These are phyloP conservation scores for Coelopa pilipes DNA, from an alignment of 2,888 invertebrate species.

Conservation along the genomic window DNA sequence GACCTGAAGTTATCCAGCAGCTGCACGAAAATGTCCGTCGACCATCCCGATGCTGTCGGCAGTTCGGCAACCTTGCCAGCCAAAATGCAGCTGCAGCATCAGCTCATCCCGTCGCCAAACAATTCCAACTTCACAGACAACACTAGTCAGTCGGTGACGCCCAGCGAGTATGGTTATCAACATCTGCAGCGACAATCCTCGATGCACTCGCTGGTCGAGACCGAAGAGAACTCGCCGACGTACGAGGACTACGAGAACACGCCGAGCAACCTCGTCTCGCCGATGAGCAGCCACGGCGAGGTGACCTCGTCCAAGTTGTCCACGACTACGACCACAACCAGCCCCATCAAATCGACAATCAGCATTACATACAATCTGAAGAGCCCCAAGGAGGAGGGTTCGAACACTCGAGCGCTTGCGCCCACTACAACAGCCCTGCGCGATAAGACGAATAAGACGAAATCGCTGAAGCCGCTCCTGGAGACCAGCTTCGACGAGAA, in stretches of 20 bases:
- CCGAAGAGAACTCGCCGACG: slow-evolving; percentile 63
- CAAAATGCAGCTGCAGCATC: slow-evolving; percentile 45
- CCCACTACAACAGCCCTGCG: slow-evolving; percentile 36
- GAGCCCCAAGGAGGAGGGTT: slow-evolving; percentile 68
- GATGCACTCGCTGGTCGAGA: slow-evolving; percentile 62
- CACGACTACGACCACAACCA: slow-evolving; percentile 52
- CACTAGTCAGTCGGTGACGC: slow-evolving; percentile 67
- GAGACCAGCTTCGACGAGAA: slow-evolving; percentile 72
- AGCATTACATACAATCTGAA: slow-evolving; percentile 75
- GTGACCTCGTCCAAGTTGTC: slow-evolving; percentile 45
- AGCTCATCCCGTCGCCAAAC: slow-evolving; percentile 60
- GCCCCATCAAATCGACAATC: slow-evolving; percentile 76
- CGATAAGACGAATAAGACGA: slow-evolving; percentile 48
- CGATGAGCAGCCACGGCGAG: slow-evolving; percentile 46
- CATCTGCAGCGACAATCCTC: slow-evolving; percentile 65
- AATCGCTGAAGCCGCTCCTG: slow-evolving; percentile 70
- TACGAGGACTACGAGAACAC: slow-evolving; percentile 64
- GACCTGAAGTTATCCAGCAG: slow-evolving; percentile 55
- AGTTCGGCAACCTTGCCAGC: slow-evolving; percentile 53
- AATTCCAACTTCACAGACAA: slow-evolving; percentile 65
- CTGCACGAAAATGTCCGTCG: slow-evolving; percentile 51
- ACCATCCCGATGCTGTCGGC: slow-evolving; percentile 46
- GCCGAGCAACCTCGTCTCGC: slow-evolving; percentile 59
- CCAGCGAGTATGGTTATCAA: slow-evolving; percentile 67
- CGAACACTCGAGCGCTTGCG: slow-evolving; percentile 23